Evolutionary conservation across 2,113 vertebrate species (phyloP).

Genomic region (Steatornis caripensis): DNA sequence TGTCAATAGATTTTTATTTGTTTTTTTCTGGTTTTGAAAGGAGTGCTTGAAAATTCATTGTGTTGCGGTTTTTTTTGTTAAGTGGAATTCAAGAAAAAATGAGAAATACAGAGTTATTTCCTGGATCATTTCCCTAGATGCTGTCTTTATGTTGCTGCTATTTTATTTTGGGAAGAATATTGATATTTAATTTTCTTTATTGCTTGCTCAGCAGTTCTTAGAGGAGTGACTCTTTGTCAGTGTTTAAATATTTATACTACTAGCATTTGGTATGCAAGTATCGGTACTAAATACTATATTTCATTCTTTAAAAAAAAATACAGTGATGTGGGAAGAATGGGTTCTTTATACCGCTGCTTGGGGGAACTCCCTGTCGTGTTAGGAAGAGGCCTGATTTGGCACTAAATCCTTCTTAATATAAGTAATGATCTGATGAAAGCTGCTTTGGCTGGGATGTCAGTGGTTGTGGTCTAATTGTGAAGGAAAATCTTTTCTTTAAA

Average conservation of each 20-base stretch:
- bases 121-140: background rate
- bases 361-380: conserved; percentile 14
- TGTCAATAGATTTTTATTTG: background rate
- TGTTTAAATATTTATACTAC: background rate
- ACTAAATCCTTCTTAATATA: conserved; percentile 38
- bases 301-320: background rate
- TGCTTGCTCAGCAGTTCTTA: background rate
- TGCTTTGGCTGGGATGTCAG: conserved; percentile 48
- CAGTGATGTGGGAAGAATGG: background rate
- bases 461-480: conserved; percentile 43
- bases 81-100: background rate
- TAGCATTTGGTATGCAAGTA: background rate
- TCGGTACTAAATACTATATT: background rate
- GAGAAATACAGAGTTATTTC: background rate
- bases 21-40: background rate
- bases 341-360: conserved; percentile 11
- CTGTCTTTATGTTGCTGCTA: background rate
- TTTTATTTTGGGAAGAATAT: background rate
- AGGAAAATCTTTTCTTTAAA: conserved; percentile 25
- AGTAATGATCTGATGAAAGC: conserved; percentile 58
- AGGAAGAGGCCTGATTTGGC: conserved; percentile 37
- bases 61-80: background rate
- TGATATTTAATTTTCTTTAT: background rate
- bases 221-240: background rate
- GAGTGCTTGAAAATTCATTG: background rate